A percentile compares a stretch with the other conserved stretches of the same genome.
Conservation (phyloP, 2,888 invertebrate species). For the Nowickia ferox region DNA sequence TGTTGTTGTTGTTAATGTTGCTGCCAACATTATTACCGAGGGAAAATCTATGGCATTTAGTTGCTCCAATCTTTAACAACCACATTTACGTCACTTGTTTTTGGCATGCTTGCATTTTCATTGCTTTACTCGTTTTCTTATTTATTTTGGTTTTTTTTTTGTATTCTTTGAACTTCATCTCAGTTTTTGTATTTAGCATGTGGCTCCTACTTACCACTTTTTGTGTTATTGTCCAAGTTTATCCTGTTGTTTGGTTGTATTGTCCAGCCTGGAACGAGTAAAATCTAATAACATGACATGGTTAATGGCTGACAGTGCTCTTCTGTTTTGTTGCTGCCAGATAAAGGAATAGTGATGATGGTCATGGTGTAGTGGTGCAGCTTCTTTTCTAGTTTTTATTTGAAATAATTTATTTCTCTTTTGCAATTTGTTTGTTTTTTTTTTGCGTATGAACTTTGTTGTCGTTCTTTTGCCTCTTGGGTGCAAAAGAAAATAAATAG, state of each 20-base stretch:
- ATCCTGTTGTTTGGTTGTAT: constrained; percentile 51
- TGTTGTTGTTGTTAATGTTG: constrained; percentile 8
- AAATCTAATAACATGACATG: constrained; percentile 73
- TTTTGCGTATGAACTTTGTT: constrained; percentile 42
- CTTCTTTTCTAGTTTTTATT: constrained; percentile 44
- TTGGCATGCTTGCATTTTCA: constrained; percentile 66
- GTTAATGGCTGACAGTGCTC: constrained; percentile 73
- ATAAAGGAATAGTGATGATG: constrained; percentile 33
- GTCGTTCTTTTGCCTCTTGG: not conserved
- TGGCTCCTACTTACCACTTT: constrained; percentile 38
- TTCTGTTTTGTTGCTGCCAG: constrained; percentile 65
- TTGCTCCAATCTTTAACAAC: constrained; percentile 63
- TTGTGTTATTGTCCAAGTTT: not conserved
- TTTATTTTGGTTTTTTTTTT: no score
- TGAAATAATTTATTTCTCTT: constrained; percentile 68
- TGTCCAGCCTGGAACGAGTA: constrained; percentile 60
- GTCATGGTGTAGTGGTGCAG: constrained; percentile 12
- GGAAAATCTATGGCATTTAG: constrained; percentile 64
- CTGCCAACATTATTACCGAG: constrained; percentile 63
- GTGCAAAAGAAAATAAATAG: not conserved
- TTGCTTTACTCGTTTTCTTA: constrained; percentile 32
- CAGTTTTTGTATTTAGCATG: constrained; percentile 20
- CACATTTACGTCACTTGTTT: constrained; percentile 68
- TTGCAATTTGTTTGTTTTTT: constrained; percentile 58
- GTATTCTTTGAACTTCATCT: constrained; percentile 39